phyloP scores from a whole-genome alignment of 2,113 vertebrate genomes.

The Laticauda laticaudata region DNA sequence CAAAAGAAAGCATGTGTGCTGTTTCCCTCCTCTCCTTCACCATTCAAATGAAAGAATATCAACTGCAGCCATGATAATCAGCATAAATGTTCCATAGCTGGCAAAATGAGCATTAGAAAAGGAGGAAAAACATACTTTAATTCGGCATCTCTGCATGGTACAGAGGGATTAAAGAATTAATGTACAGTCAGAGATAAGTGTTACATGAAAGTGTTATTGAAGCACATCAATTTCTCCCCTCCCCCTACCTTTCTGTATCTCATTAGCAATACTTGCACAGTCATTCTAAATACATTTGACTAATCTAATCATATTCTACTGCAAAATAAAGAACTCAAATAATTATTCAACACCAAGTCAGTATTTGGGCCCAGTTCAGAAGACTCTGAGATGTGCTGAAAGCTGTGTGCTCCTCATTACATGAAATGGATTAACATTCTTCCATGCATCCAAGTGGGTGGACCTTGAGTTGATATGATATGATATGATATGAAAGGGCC shows the following conservation, averaged over 20 bases:
- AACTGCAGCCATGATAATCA: slow-evolving; percentile 37
- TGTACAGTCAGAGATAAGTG: slow-evolving; percentile 39
- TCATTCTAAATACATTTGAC: slow-evolving; percentile 24
- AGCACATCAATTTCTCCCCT: slow-evolving; percentile 20
- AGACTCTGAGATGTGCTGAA: not conserved
- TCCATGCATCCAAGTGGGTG: not conserved
- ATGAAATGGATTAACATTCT: not conserved
- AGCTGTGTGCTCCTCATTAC: not conserved
- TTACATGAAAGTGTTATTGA: not conserved
- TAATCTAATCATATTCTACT: not conserved
- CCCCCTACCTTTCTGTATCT: not conserved
- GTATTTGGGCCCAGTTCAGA: not conserved
- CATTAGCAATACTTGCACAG: slow-evolving; percentile 18
- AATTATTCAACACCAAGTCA: not conserved
- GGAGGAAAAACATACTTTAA: slow-evolving; percentile 40
- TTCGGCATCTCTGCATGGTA: slow-evolving; percentile 47
- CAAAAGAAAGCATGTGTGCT: slow-evolving; percentile 41
- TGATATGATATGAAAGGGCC: not conserved
- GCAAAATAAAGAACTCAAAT: not conserved
- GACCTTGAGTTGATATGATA: not conserved
- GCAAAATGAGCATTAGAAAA: slow-evolving; percentile 47
- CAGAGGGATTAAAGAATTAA: slow-evolving; percentile 45
- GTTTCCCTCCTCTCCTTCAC: slow-evolving; percentile 44
- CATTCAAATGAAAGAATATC: slow-evolving; percentile 45
- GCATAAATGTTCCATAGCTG: slow-evolving; percentile 57